A percentile compares a stretch with the other conserved stretches of the same genome.
Conservation (phyloP, 1,140 invertebrate species). For the Orius laevigatus region DNA sequence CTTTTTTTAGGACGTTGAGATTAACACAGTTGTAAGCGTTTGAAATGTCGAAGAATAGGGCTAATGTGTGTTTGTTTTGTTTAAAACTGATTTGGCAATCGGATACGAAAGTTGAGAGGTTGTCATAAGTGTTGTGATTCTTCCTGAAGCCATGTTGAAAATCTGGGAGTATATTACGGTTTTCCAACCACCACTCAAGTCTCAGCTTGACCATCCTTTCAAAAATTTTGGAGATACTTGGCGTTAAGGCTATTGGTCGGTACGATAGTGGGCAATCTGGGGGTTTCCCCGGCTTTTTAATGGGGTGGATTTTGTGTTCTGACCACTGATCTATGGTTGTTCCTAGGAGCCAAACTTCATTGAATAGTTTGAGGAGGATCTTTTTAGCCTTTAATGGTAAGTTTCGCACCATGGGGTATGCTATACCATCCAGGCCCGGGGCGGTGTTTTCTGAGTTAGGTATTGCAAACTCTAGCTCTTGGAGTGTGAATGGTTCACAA, state of each 20-base stretch:
- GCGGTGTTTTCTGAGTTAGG: too few species aligned
- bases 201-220: background rate
- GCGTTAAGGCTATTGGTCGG: background rate
- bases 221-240: background rate
- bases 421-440: too few species aligned
- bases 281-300: constrained; percentile 1
- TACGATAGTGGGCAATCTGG: background rate
- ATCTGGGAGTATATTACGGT: background rate
- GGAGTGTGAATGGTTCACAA: too few species aligned
- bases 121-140: background rate
- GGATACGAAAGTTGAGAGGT: background rate
- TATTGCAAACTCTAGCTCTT: too few species aligned
- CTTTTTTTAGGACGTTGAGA: background rate
- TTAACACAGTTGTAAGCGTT: background rate
- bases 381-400: background rate
- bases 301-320: background rate
- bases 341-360: background rate
- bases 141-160: background rate
- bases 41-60: background rate
- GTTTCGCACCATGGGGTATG: background rate
- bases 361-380: background rate
- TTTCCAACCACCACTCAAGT: background rate
- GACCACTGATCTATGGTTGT: background rate
- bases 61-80: background rate
- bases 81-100: background rate